phyloP scores from a whole-genome alignment of 2,888 invertebrate genomes.

The Caradrina kadenii region DNA sequence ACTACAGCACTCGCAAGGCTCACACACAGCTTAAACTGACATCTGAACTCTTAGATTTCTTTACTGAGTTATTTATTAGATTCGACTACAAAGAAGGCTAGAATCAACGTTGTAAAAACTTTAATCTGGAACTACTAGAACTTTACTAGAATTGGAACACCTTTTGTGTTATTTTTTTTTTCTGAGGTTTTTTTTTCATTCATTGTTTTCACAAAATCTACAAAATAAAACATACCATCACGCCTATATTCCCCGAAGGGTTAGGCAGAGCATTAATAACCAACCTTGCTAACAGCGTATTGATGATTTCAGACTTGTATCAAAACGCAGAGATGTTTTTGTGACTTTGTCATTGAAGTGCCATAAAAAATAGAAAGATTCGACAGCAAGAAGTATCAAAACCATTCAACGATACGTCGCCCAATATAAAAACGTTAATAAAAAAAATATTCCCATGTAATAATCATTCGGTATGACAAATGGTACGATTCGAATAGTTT shows the following conservation, averaged over 20 bases:
- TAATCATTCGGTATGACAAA: constrained; percentile 52
- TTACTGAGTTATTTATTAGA: constrained; percentile 65
- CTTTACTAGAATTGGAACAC: constrained; percentile 17
- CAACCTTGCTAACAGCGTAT: too few species aligned
- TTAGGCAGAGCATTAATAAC: too few species aligned
- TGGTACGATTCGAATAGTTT: constrained; percentile 57
- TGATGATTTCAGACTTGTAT: too few species aligned
- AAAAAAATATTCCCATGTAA: constrained; percentile 31
- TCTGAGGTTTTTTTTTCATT: not conserved
- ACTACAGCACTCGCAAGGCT: constrained; percentile 35
- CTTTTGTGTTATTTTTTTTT: constrained; percentile 1
- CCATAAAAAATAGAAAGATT: too few species aligned
- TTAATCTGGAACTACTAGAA: constrained; percentile 46
- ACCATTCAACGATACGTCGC: not conserved
- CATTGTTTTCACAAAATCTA: too few species aligned
- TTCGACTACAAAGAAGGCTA: constrained; percentile 54
- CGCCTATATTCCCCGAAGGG: too few species aligned
- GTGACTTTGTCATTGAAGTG: too few species aligned
- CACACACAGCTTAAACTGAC: constrained; percentile 60
- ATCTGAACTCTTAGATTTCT: constrained; percentile 60
- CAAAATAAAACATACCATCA: too few species aligned
- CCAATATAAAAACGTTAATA: constrained; percentile 23
- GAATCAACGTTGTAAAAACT: constrained; percentile 53
- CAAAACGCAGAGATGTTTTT: too few species aligned
- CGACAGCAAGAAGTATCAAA: constrained; percentile 24